Percentiles rank a stretch among this genome's conserved stretches.
phyloP scores from a whole-genome alignment of 1,140 invertebrate genomes.

The Patella vulgata region DNA sequence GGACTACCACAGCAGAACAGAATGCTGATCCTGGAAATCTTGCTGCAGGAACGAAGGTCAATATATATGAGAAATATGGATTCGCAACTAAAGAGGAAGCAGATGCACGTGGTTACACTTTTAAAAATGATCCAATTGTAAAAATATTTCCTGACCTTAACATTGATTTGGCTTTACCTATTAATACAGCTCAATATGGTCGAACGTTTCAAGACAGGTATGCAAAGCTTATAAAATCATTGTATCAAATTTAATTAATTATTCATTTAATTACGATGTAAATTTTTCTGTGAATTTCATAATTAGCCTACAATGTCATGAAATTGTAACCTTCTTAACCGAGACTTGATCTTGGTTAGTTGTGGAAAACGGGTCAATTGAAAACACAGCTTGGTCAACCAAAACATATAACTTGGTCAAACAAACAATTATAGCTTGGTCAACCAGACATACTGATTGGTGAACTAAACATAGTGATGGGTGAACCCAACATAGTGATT shows the following conservation, averaged over 20 bases:
- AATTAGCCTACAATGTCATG: not conserved
- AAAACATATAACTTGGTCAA: too few species aligned
- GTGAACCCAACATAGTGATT: too few species aligned
- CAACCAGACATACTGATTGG: too few species aligned
- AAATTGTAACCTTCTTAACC: too few species aligned
- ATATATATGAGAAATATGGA: conserved; percentile 46
- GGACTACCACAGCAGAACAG: conserved; percentile 43
- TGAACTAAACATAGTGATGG: too few species aligned
- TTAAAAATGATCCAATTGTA: conserved; percentile 61
- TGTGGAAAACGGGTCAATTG: too few species aligned
- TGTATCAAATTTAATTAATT: not conserved
- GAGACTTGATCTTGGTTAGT: too few species aligned
- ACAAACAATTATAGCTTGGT: too few species aligned
- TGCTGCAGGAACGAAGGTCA: conserved; percentile 33
- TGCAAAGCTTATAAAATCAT: not conserved
- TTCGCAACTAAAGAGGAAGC: conserved; percentile 42
- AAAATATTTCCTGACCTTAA: conserved; percentile 56
- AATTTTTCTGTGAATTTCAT: not conserved
- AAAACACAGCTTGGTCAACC: too few species aligned
- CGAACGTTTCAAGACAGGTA: conserved; percentile 65
- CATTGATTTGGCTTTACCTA: conserved; percentile 52
- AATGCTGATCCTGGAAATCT: conserved; percentile 29
- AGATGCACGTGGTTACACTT: conserved; percentile 52
- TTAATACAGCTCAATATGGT: conserved; percentile 65
- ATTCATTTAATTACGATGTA: too few species aligned